Conservation (phyloP, 2,113 vertebrate species). For the Furnarius figulus region DNA sequence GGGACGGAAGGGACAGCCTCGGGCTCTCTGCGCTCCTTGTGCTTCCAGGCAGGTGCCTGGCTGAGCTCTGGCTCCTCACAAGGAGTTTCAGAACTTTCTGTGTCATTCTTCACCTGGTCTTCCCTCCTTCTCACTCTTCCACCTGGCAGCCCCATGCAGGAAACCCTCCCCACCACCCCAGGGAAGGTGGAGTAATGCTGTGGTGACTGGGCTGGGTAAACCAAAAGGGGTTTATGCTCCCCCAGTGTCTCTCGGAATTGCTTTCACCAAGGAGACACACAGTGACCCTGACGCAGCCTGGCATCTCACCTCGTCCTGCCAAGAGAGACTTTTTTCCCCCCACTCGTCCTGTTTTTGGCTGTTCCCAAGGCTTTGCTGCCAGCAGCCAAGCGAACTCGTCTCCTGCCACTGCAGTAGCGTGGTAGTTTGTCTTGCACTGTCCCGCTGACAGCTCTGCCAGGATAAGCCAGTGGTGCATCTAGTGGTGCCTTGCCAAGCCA, state of each 20-base stretch:
- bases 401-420: background rate
- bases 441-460: slow-evolving; percentile 16
- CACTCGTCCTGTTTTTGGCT: background rate
- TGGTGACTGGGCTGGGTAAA: background rate
- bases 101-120: background rate
- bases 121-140: background rate
- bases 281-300: background rate
- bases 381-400: background rate
- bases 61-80: background rate
- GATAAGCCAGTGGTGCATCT: slow-evolving; percentile 22
- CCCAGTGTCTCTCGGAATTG: background rate
- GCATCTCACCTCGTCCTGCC: slow-evolving; percentile 30
- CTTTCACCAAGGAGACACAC: background rate
- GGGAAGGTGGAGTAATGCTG: background rate
- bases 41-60: background rate
- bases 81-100: background rate
- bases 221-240: background rate
- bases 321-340: background rate
- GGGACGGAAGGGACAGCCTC: slow-evolving; percentile 8
- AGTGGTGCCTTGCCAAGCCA: slow-evolving; percentile 8
- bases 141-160: background rate
- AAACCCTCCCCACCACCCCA: background rate
- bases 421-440: slow-evolving; percentile 24
- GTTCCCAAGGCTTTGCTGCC: background rate
- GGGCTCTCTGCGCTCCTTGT: background rate